Conservation (phyloP, 2,888 invertebrate genomes). For the Drosophila anomelani region DNA sequence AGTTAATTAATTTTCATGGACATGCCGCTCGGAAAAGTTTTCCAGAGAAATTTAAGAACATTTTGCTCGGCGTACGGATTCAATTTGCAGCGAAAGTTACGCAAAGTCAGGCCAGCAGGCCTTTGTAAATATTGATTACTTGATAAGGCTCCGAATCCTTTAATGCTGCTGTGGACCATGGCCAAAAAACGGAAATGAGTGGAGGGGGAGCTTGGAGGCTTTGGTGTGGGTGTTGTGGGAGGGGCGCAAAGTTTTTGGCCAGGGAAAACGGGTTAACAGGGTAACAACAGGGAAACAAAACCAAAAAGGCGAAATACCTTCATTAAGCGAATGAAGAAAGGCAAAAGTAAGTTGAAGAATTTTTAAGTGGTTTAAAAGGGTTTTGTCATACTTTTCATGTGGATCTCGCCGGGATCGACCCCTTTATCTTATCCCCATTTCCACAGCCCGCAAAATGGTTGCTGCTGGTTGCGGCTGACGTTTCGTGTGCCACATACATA, state of each 20-base stretch:
- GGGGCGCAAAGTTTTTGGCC: constrained; percentile 57
- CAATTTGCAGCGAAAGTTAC: constrained; percentile 48
- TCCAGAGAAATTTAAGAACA: constrained; percentile 59
- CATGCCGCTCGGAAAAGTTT: constrained; percentile 60
- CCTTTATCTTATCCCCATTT: constrained; percentile 23
- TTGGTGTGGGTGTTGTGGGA: background rate
- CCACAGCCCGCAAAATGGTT: constrained; percentile 64
- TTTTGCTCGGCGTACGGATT: constrained; percentile 38
- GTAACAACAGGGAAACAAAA: constrained; percentile 51
- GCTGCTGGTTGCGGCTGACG: constrained; percentile 50
- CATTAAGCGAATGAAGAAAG: constrained; percentile 81
- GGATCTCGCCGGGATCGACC: constrained; percentile 38
- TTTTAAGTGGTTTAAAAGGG: constrained; percentile 81
- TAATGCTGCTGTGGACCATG: constrained; percentile 61
- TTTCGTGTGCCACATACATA: constrained; percentile 54
- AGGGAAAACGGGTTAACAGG: constrained; percentile 14
- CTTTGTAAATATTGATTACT: constrained; percentile 79
- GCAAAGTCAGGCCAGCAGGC: constrained; percentile 68
- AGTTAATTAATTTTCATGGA: constrained; percentile 74
- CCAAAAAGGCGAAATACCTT: constrained; percentile 77
- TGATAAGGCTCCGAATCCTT: constrained; percentile 74
- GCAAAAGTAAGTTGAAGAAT: constrained; percentile 79
- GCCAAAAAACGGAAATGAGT: constrained; percentile 62
- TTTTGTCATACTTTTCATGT: constrained; percentile 78
- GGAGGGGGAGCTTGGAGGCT: constrained; percentile 2